Evolutionary conservation across 2,888 invertebrate species (phyloP), one percentile per base, ranked within the genome.

Genomic region (Theretra japonica): DNA sequence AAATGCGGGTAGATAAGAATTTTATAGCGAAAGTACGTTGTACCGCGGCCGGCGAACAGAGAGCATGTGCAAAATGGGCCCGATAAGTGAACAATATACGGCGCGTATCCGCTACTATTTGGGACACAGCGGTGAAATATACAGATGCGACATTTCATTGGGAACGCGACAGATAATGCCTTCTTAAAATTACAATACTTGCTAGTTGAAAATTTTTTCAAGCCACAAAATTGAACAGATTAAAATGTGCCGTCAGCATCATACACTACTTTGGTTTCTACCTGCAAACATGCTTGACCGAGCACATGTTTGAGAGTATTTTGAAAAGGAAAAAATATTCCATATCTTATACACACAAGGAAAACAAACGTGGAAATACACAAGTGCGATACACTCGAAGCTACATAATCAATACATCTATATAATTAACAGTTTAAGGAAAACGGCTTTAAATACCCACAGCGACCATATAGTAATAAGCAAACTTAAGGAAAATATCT

Each of bases 1-100:
- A 87, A 90, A 88, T 90, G 89, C 90, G 88, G 90, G 86, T 79
- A 88, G 93, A 93, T 93, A 93, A 92, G 90, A 87, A 85, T 88
- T 91, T 91, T 91, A 90, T 89, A 85, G 89, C 83, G 78, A 85
- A 86, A 84, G 85, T 83, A 81, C 80, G 80, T 65, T 41, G 41
- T 65, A 23, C 41, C 15, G 41, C 62, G 79, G 79, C 83, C 81
- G 81, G 83, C 83, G 86, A 87, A 86, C 84, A 84, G 82, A 80
- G 83, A 79, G 80, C 81, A 83, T 82, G 80, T 83, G 83, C 84
- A 79, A 86, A 88, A 87, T 85, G 82, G 77, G 68, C 73, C 75
- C 82, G 87, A 89, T 89, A 89, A 86, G 84, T 86, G 79, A 80
- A 82, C 79, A 75, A 79, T 75, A 74, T 77, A 80, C 75, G 73